Percentiles rank a stretch among this genome's conserved stretches.
Conservation (phyloP, 2,797 vertebrate species). For the Urosaurus nigricauda region DNA sequence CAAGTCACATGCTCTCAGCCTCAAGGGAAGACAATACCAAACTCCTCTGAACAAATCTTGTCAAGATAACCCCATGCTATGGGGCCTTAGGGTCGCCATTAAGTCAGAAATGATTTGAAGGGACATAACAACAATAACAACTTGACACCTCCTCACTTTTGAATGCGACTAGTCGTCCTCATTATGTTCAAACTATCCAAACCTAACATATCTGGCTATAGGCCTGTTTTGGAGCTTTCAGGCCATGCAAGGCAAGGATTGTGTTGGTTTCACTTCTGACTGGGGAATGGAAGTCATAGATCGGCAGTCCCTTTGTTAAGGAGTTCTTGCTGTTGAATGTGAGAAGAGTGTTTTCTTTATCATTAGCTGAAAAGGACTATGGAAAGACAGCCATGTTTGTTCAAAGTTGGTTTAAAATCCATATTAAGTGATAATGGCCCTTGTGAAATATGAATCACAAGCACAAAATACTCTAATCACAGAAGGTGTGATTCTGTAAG, state of each 20-base stretch:
- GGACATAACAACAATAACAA: too few relatives aligned
- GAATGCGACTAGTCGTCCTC: too few relatives aligned
- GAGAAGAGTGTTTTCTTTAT: neutral
- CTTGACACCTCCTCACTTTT: too few relatives aligned
- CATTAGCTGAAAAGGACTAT: neutral
- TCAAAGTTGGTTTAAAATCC: neutral
- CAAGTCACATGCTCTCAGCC: too few relatives aligned
- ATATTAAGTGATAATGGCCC: neutral
- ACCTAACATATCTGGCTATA: too few relatives aligned
- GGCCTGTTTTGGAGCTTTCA: neutral
- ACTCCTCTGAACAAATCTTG: too few relatives aligned
- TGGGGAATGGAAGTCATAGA: neutral
- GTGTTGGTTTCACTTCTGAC: too few relatives aligned
- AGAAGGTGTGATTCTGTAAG: neutral
- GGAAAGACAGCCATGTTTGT: neutral
- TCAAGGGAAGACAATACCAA: too few relatives aligned
- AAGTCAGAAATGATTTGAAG: too few relatives aligned
- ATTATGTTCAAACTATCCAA: too few relatives aligned
- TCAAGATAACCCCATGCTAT: too few relatives aligned
- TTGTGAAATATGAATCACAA: neutral
- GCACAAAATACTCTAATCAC: neutral
- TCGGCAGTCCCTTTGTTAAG: neutral
- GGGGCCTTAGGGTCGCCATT: too few relatives aligned
- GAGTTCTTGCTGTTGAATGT: neutral
- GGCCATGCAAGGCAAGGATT: neutral